These are phyloP conservation scores for Guaruba guarouba DNA, from an alignment of 2,113 vertebrate genomes.

Conservation along the genomic window DNA sequence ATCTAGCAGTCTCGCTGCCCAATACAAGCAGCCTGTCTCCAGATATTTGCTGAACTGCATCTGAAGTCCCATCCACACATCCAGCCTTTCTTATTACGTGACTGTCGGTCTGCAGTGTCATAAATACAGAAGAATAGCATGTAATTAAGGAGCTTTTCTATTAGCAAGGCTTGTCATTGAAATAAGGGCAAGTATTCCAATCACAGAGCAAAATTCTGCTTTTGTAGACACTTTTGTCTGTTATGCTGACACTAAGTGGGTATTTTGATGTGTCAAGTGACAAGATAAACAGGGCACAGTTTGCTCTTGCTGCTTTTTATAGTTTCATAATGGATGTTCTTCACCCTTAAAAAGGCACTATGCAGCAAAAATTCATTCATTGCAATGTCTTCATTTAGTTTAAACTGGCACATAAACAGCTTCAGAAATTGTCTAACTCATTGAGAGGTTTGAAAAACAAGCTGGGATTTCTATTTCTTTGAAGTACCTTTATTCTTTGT, in stretches of 20 bases:
- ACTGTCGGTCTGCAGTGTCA: not conserved
- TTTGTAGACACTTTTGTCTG: not conserved
- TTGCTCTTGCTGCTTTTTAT: slow-evolving; percentile 26
- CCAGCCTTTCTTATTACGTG: not conserved
- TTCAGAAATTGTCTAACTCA: not conserved
- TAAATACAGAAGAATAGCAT: not conserved
- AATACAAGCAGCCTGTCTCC: not conserved
- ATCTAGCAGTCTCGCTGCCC: not conserved
- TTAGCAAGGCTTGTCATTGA: not conserved
- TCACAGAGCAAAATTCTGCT: not conserved
- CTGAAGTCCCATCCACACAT: not conserved
- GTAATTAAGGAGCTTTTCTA: not conserved
- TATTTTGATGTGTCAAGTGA: slow-evolving; percentile 35
- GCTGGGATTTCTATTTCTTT: not conserved
- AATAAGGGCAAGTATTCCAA: slow-evolving; percentile 1
- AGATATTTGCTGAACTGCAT: not conserved
- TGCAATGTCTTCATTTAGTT: not conserved
- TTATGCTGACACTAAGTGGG: slow-evolving; percentile 20
- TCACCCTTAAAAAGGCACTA: not conserved
- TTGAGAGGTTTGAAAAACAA: not conserved
- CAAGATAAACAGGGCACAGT: slow-evolving; percentile 2
- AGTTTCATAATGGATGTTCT: not conserved
- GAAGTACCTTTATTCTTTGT: not conserved
- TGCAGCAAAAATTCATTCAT: not conserved
- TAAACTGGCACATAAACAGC: not conserved